A percentile compares a stretch with the other conserved stretches of the same genome.
Conservation (phyloP, 2,888 invertebrate genomes). For the Pollenia amentaria region DNA sequence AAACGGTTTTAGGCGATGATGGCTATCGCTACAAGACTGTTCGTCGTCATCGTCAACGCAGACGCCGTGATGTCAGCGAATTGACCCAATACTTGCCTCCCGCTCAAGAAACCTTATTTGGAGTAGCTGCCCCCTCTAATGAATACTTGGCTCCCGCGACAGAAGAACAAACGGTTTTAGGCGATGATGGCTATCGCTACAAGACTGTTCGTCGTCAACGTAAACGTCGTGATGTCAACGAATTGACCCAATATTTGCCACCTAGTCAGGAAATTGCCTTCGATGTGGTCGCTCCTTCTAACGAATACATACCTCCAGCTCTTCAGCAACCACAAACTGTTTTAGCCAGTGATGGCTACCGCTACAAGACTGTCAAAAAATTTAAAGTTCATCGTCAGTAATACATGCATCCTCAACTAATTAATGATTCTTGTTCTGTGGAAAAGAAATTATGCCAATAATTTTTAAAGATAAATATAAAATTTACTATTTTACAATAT, state of each 20-base stretch:
- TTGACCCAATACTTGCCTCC: conserved; percentile 79
- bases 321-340: conserved; percentile 43
- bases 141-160: conserved; percentile 68
- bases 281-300: conserved; percentile 63
- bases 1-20: conserved; percentile 61
- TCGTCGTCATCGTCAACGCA: conserved; percentile 66
- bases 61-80: conserved; percentile 76
- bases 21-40: conserved; percentile 76
- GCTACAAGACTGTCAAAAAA: conserved; percentile 76
- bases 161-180: conserved; percentile 49
- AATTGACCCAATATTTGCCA: conserved; percentile 79
- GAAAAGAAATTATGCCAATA: background rate
- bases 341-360: conserved; percentile 73
- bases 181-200: conserved; percentile 75
- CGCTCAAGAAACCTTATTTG: conserved; percentile 53
- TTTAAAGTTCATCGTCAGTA: conserved; percentile 69
- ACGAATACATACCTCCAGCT: conserved; percentile 63
- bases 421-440: conserved; percentile 16
- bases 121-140: conserved; percentile 64
- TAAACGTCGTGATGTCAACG: conserved; percentile 75
- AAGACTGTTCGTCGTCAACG: conserved; percentile 74
- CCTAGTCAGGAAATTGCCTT: conserved; percentile 71
- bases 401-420: background rate
- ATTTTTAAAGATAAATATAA: background rate
- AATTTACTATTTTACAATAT: background rate